Evolutionary conservation across 2,113 vertebrate genomes (phyloP).

Genomic region (Passerina amoena): DNA sequence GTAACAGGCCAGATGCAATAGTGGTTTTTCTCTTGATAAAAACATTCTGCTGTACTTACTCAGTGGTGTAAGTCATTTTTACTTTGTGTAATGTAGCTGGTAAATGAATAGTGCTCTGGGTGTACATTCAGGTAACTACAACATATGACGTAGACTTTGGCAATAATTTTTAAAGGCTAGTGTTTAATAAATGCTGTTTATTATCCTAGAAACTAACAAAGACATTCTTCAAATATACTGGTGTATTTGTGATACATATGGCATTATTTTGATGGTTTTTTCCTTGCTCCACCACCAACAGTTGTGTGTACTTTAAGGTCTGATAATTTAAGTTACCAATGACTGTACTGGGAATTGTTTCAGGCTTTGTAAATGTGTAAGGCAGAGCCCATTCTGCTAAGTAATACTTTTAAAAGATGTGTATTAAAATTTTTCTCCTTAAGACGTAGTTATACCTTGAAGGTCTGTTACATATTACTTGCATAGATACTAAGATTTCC

Average conservation of each 20-base stretch:
- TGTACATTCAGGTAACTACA: neutral
- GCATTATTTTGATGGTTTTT: neutral
- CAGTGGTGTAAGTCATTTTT: neutral
- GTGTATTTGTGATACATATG: neutral
- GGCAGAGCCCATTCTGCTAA: neutral
- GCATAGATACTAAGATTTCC: neutral
- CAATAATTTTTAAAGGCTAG: neutral
- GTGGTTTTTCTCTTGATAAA: neutral
- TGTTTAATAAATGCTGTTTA: neutral
- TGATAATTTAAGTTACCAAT: neutral
- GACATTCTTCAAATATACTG: neutral
- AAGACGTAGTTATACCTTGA: neutral
- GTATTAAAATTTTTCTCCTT: neutral
- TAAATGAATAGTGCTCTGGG: neutral
- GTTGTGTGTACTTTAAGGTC: neutral
- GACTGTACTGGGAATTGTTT: neutral
- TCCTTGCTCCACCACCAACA: neutral
- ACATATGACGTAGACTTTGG: rapidly evolving
- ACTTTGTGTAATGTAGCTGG: neutral
- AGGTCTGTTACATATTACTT: neutral
- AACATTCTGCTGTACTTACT: neutral
- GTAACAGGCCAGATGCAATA: neutral
- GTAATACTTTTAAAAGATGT: neutral
- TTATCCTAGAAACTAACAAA: neutral
- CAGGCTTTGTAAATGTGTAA: neutral